Base-by-base conservation (phyloP, 2,113 vertebrate genomes). In the Tretioscincus oriximinensis region DNA sequence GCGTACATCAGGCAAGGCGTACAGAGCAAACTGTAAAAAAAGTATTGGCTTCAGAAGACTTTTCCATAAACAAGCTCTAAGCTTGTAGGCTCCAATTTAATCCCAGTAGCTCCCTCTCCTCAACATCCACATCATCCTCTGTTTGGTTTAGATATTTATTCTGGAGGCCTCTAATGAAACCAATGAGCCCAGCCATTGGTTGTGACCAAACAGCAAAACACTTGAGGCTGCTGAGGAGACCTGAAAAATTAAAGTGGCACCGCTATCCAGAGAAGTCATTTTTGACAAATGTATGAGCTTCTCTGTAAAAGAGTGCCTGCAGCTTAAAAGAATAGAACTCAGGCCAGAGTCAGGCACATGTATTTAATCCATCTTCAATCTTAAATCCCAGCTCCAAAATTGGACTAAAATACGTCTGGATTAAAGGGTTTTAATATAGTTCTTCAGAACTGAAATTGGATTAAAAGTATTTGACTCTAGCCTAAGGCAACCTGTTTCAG, bases 101-200 rank as follows among this genome's bases (percentile, higher is more conserved):
- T 69, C 76, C 28, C 2, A 14, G 29, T 58, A 28, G 47, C 64
- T 47, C 45, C 73, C 76, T 82, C 26, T 49, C 60, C 35, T 16
- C 73, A 76, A 61, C 5, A 51, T n/a, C 64, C 77, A 54, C 51
- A 61, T 70, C 47, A 16, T 35, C 61, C 41, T 41, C 18, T 45
- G 4, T 61, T 28, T 76, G 65, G 73, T 66, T 28, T 70, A 54
- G 21, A 20, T 82, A 82, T 82, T 82, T 82, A 70, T 76, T 49
- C 73, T 69, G 80, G 73, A 82, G 47, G 49, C 58, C 12, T 28
- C 54, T 60, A 35, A 49, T 16, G 58, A 54, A 70, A 21, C 31
- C 24, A 81, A 76, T 81, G 76, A 82, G 26, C 65, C n/a, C 5
- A 47, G 80, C 35, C 76, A 76, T 68, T 76, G 65, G 80, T 47